These are phyloP conservation scores for Mythimna impura DNA, from an alignment of 2,888 invertebrate genomes.

Conservation along the genomic window DNA sequence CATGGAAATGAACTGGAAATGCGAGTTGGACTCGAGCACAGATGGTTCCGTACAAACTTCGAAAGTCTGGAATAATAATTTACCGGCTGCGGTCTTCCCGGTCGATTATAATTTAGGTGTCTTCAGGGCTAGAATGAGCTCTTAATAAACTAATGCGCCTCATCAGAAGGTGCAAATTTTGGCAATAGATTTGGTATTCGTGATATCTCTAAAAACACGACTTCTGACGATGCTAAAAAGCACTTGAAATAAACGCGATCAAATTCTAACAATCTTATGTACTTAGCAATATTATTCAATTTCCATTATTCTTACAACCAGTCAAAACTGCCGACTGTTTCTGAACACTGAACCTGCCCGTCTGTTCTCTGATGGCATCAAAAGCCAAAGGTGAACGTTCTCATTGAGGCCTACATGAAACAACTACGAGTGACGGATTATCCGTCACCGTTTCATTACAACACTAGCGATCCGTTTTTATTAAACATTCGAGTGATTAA, in stretches of 20 bases:
- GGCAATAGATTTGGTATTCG: no score
- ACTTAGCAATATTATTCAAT: no score
- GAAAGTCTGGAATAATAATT: no score
- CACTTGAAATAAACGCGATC: not conserved
- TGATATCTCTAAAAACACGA: not conserved
- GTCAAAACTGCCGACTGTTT: constrained; percentile 2
- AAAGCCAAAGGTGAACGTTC: constrained; percentile 59
- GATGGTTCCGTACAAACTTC: no score
- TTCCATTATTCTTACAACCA: not conserved
- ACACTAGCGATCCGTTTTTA: constrained; percentile 55
- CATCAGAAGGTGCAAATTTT: no score
- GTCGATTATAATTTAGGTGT: no score
- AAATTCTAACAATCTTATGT: not conserved
- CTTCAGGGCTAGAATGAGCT: no score
- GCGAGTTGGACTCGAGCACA: no score
- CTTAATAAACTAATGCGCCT: no score
- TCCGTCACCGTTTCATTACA: constrained; percentile 67
- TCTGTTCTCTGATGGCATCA: constrained; percentile 29
- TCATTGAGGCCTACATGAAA: constrained; percentile 58
- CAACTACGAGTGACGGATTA: constrained; percentile 66
- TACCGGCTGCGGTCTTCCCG: no score
- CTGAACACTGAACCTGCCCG: constrained; percentile 16
- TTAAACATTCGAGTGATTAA: constrained; percentile 65
- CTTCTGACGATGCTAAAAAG: not conserved
- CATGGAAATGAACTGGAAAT: no score